These are phyloP conservation scores for Syngnathus rostellatus DNA, from an alignment of 2,797 vertebrate species.

Conservation along the genomic window DNA sequence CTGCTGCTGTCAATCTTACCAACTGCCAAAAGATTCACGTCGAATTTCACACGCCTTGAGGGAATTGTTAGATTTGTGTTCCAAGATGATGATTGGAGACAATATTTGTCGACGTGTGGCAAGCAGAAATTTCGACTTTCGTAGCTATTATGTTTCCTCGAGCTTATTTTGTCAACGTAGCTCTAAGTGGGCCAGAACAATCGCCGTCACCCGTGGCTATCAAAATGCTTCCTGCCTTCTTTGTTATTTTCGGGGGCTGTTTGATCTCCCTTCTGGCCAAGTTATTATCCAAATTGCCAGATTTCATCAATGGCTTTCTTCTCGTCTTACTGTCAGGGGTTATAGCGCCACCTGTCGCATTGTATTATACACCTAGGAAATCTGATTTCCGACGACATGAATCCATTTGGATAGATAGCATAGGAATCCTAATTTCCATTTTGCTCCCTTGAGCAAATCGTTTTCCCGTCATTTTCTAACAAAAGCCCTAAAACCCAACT, in stretches of 20 bases:
- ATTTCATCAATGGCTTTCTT: not conserved
- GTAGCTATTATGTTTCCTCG: too few relatives aligned
- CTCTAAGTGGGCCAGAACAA: slow-evolving; percentile 27
- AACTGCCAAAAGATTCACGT: not conserved
- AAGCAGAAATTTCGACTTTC: not conserved
- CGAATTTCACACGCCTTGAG: not conserved
- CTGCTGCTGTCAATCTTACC: not conserved
- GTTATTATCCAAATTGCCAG: too few relatives aligned
- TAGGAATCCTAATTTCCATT: too few relatives aligned
- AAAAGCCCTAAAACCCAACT: too few relatives aligned
- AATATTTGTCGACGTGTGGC: not conserved
- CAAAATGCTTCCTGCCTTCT: slow-evolving; percentile 14
- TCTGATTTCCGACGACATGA: not conserved
- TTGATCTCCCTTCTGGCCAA: slow-evolving; percentile 13
- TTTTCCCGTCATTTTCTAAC: too few relatives aligned
- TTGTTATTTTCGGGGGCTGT: slow-evolving; percentile 25
- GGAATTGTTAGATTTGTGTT: slow-evolving; percentile 21
- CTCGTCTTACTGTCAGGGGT: not conserved
- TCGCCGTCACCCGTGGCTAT: slow-evolving; percentile 11
- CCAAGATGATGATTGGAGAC: slow-evolving; percentile 12
- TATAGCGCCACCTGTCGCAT: not conserved
- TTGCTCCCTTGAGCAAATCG: not conserved
- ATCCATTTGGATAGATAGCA: not conserved
- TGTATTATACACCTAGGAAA: not conserved
- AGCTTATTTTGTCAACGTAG: not conserved